A percentile compares a stretch with the other conserved stretches of the same genome.
phyloP scores from a whole-genome alignment of 2,888 invertebrate species.

The Nemapogon koenigi region DNA sequence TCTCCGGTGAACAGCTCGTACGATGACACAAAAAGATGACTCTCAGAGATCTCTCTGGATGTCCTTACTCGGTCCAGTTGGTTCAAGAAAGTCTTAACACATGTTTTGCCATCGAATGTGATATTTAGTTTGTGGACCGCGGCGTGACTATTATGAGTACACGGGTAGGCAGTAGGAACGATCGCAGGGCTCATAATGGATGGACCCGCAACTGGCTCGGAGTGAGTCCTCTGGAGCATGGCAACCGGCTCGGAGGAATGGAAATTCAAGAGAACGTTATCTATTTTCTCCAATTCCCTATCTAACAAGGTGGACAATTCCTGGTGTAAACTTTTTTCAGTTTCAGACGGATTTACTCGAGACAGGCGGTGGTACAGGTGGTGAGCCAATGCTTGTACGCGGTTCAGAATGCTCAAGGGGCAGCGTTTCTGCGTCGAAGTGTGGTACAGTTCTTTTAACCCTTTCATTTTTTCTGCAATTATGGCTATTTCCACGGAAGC shows the following conservation, averaged over 20 bases:
- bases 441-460: not conserved
- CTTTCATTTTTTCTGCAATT: not conserved
- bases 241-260: not conserved
- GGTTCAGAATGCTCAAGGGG: not conserved
- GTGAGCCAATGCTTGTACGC: not conserved
- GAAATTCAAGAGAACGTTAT: not conserved
- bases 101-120: not conserved
- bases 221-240: not conserved
- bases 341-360: not conserved
- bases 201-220: too few relatives aligned
- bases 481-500: not conserved
- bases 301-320: not conserved
- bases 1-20: not conserved
- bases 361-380: not conserved
- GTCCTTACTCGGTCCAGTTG: not conserved
- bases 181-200: too few relatives aligned
- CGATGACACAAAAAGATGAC: not conserved
- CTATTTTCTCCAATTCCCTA: too few relatives aligned
- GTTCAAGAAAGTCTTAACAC: not conserved
- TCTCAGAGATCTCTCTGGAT: not conserved
- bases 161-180: too few relatives aligned
- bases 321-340: not conserved
- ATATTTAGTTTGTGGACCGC: not conserved
- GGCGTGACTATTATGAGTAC: too few relatives aligned
- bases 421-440: not conserved